Evolutionary conservation across 2,113 vertebrate species (phyloP).

Genomic region (Campylomormyrus numenius): DNA sequence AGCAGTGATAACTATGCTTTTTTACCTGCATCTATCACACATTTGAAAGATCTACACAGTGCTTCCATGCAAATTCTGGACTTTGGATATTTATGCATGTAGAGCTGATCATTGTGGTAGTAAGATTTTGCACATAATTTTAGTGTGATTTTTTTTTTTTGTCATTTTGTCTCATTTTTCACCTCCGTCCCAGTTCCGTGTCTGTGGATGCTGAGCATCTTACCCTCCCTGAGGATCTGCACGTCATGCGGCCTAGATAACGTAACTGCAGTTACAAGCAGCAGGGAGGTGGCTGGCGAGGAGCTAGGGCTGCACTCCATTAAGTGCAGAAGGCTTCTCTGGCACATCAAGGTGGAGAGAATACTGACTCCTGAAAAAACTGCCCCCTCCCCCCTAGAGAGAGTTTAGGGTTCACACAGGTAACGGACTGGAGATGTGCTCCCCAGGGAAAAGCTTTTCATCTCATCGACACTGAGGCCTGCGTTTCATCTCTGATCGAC

Average conservation of each 20-base stretch:
- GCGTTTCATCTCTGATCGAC: neutral
- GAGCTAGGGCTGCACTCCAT: neutral
- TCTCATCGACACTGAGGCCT: neutral
- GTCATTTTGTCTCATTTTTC: neutral
- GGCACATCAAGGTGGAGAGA: constrained; percentile 15
- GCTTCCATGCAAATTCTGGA: neutral
- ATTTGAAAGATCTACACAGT: neutral
- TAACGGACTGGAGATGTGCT: neutral
- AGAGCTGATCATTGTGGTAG: neutral
- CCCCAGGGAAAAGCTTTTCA: neutral
- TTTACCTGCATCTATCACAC: neutral
- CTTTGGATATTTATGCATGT: neutral
- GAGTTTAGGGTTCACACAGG: neutral
- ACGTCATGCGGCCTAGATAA: neutral
- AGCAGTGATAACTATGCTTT: neutral
- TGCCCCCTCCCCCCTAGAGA: neutral
- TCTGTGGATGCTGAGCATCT: neutral
- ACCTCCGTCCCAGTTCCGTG: neutral
- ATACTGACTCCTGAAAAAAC: neutral
- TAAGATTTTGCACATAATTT: neutral
- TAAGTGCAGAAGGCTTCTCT: neutral
- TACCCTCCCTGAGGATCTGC: neutral
- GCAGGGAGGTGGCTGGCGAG: neutral
- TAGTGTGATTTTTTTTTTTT: neutral
- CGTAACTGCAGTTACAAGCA: constrained; percentile 1